A percentile compares a stretch with the other conserved stretches of the same genome.
Conservation (phyloP, 2,888 invertebrate species). For the Drosophila rubida region DNA sequence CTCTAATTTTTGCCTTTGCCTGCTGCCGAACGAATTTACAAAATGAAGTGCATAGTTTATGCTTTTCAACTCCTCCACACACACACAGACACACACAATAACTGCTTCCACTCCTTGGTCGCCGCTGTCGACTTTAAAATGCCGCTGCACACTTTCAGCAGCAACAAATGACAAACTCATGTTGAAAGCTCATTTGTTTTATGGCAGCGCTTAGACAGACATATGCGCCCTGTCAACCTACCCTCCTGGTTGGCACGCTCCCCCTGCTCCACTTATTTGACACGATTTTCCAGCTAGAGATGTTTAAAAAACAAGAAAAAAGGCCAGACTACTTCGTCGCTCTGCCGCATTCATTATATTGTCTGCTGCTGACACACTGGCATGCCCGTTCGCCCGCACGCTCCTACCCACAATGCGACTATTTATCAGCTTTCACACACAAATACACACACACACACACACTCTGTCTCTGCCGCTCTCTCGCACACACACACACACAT, state of each 20-base stretch:
- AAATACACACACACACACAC: slow-evolving; percentile 2
- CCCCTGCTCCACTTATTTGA: slow-evolving; percentile 72
- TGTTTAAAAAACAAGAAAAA: slow-evolving; percentile 28
- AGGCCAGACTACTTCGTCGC: slow-evolving; percentile 46
- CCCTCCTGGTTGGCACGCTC: background rate
- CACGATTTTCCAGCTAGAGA: slow-evolving; percentile 65
- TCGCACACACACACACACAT: slow-evolving; percentile 5
- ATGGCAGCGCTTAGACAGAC: slow-evolving; percentile 65
- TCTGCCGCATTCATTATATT: slow-evolving; percentile 70
- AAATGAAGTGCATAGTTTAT: slow-evolving; percentile 1
- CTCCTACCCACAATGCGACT: slow-evolving; percentile 15
- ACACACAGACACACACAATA: too few relatives aligned
- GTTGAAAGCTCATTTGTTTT: slow-evolving; percentile 77
- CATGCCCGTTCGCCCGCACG: slow-evolving; percentile 3
- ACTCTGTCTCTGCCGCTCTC: too few relatives aligned
- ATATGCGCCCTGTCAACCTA: slow-evolving; percentile 52
- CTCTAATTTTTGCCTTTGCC: background rate
- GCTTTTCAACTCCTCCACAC: background rate
- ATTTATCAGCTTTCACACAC: slow-evolving; percentile 43
- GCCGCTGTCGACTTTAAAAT: slow-evolving; percentile 15
- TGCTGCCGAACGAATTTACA: background rate
- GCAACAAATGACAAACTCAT: slow-evolving; percentile 75
- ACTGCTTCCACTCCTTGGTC: background rate
- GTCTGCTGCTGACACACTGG: slow-evolving; percentile 46
- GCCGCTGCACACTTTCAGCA: slow-evolving; percentile 5